Conservation (phyloP, 2,797 vertebrate species). For the Chrosomus eos region DNA sequence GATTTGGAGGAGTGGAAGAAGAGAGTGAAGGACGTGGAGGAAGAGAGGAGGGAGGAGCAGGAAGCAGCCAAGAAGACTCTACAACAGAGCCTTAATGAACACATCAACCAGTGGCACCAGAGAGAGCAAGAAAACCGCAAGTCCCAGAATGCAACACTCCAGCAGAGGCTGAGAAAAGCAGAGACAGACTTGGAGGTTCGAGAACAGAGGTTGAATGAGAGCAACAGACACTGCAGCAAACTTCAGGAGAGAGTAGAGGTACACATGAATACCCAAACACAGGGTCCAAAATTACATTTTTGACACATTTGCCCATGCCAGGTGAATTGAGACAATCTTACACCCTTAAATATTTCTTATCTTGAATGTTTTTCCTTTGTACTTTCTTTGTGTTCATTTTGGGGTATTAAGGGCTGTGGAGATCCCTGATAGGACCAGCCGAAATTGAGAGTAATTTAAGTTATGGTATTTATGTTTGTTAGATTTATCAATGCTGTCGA, state of each 20-base stretch:
- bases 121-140: slow-evolving; percentile 86
- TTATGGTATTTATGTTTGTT: not conserved
- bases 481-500: not conserved
- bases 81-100: slow-evolving; percentile 82
- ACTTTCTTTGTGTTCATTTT: not conserved
- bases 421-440: not conserved
- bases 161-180: slow-evolving; percentile 85
- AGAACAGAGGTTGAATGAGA: slow-evolving; percentile 84
- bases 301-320: not conserved
- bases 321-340: not conserved
- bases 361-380: not conserved
- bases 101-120: slow-evolving; percentile 84
- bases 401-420: not conserved
- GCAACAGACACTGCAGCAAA: slow-evolving; percentile 84
- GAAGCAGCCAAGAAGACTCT: slow-evolving; percentile 77
- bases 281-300: not conserved
- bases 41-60: slow-evolving; percentile 80
- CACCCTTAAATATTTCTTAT: not conserved
- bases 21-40: slow-evolving; percentile 69
- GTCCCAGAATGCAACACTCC: slow-evolving; percentile 79
- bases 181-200: slow-evolving; percentile 86
- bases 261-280: not conserved
- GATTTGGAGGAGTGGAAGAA: slow-evolving; percentile 75
- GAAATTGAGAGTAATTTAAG: not conserved
- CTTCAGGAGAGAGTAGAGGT: slow-evolving; percentile 92